Conservation (phyloP, 2,797 vertebrate genomes). For the Molossus molossus region DNA sequence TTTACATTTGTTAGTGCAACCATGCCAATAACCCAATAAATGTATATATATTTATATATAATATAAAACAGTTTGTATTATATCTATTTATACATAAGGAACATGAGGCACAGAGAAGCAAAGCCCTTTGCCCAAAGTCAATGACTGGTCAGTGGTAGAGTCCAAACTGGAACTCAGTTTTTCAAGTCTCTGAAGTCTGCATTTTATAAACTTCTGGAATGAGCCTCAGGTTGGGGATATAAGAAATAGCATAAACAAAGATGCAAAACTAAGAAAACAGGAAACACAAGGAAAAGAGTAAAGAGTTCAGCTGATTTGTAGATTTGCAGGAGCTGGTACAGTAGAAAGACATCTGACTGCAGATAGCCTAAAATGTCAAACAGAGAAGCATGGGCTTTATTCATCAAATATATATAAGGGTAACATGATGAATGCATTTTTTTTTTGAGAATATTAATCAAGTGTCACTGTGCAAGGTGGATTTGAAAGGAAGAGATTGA, state of each 20-base stretch:
- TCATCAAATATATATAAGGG: constrained; percentile 20
- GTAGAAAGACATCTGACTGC: constrained; percentile 52
- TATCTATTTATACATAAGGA: background rate
- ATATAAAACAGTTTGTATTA: background rate
- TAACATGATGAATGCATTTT: constrained; percentile 52
- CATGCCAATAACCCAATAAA: background rate
- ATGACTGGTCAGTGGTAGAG: background rate
- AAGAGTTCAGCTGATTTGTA: constrained; percentile 41
- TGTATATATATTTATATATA: too few relatives aligned
- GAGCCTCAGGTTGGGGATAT: background rate
- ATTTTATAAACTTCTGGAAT: constrained; percentile 44
- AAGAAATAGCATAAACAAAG: constrained; percentile 35
- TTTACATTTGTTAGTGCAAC: background rate
- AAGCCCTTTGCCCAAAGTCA: background rate
- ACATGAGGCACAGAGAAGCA: constrained; percentile 44
- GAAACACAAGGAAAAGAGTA: background rate
- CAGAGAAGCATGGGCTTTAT: constrained; percentile 61
- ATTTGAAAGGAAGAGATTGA: constrained; percentile 54
- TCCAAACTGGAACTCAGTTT: constrained; percentile 1
- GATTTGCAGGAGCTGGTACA: constrained; percentile 23
- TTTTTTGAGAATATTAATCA: constrained; percentile 71
- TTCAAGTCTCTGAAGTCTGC: background rate
- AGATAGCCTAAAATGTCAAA: constrained; percentile 58
- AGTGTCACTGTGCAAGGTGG: constrained; percentile 43
- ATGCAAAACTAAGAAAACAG: constrained; percentile 15